A percentile compares a stretch with the other conserved stretches of the same genome.
Evolutionary conservation across 2,797 vertebrate genomes (phyloP).

Genomic region (Antennarius maculatus): DNA sequence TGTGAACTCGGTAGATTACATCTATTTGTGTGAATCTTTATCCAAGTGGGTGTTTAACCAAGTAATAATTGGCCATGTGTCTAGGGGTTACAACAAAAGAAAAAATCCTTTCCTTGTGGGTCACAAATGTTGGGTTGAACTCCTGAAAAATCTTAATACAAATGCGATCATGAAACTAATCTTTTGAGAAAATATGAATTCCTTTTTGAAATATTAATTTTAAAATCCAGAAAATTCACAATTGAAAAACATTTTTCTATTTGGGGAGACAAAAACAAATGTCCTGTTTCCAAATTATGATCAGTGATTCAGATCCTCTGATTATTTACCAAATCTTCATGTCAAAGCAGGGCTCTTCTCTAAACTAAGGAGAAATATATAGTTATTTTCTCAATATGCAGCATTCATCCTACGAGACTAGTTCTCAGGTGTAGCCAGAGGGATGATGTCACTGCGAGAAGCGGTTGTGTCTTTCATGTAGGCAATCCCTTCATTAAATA

Average conservation of each 20-base stretch:
- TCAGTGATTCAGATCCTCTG: background rate
- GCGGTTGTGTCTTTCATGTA: conserved; percentile 74
- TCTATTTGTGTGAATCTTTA: no score
- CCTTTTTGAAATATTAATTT: no score
- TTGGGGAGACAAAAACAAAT: background rate
- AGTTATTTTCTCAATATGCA: conserved; percentile 37
- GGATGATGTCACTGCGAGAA: conserved; percentile 67
- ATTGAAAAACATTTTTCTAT: background rate
- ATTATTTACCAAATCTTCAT: conserved; percentile 14
- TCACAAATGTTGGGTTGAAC: no score
- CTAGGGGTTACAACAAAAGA: no score
- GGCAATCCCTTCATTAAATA: conserved; percentile 67
- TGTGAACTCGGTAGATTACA: background rate
- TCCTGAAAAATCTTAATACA: no score
- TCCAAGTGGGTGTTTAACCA: no score
- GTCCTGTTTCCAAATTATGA: background rate
- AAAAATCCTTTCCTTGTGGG: no score
- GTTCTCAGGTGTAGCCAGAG: conserved; percentile 60
- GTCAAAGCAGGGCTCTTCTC: conserved; percentile 25
- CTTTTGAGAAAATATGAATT: no score
- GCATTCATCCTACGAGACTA: conserved; percentile 43
- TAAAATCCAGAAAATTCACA: no score
- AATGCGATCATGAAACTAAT: no score
- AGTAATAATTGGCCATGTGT: no score
- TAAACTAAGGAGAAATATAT: conserved; percentile 8